Evolutionary conservation across 1,140 invertebrate species (phyloP), one percentile per base, ranked within the genome.

Genomic region (Ladona fulva): DNA sequence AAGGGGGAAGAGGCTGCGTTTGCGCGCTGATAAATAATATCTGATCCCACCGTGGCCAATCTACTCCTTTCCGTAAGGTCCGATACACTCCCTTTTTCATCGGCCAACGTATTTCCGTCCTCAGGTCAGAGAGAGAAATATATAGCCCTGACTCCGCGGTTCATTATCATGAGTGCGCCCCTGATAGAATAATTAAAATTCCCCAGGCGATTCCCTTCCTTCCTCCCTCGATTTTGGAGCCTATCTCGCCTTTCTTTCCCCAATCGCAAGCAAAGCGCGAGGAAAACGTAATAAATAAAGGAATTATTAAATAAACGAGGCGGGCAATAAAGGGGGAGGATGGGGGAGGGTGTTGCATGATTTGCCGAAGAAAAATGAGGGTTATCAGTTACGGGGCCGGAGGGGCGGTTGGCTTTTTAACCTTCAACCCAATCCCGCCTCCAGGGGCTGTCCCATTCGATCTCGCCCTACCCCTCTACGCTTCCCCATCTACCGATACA

Each of bases 301-400:
- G n/a, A 22, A 66, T 16, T 66, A 66, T 66, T 16, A 22, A 66
- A 66, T 16, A 66, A 22, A 22, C 14, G 52, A 66, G 52, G n/a
- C n/a, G 52, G 52, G n/a, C 5, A 22, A 66, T 37, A 66, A 66
- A 19, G 52, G 52, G n/a, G 52, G 5, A 12, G 3, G 52, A 66
- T 6, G 5, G 52, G 52, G n/a, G 52, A 19, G 52, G 3, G 52
- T 66, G 52, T 16, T 22, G 52, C 52, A 66, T 66, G 52, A 66
- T 66, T 66, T 66, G n/a, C 52, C 52, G 52, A 66, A 66, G 52
- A 66, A 66, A 66, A 66, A 66, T 66, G 52, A 66, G 52, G 52
- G 52, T 66, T 66, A 66, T 66, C 52, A 66, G 52, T 66, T 66
- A 66, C 52, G 14, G 44, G 44, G 44, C 10, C 44, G 44, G 52